Evolutionary conservation across 2,797 vertebrate species (phyloP), one percentile per base, ranked within the genome.

Genomic region (Oreonectes daqikongensis): DNA sequence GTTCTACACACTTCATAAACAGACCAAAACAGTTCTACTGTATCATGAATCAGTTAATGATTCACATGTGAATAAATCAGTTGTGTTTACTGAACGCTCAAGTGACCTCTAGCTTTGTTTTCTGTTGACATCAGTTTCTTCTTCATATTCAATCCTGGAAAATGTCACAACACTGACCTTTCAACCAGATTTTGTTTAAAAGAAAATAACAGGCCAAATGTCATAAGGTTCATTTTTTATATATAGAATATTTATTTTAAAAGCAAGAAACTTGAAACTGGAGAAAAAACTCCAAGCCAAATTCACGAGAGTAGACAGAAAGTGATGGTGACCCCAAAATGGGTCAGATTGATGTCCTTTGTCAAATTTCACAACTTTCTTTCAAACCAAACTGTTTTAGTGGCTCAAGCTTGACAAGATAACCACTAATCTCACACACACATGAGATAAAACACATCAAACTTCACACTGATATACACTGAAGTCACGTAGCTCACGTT

Each of bases 21-120:
- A 71, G 67, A 75, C 81, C 20, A 18, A 81, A 87, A 84, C 79
- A 75, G 38, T 22, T 76, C 76, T 66, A 69, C 22, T 76, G 52
- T 69, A 69, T 82, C 67, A 38, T 72, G 69, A 74, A 53, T 48
- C 69, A 18, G 15, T 20, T 44, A 42, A 22, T 57, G 50, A 50
- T 50, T 63, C 15, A 9, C 42, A 68, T 68, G 22, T 35, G n/a
- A 52, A 50, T n/a, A 17, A 32, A 22, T 53, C 64, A 46, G 3
- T 65, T 69, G 66, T 35, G 20, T 76, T 74, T 48, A 75, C 40
- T 42, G 24, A 64, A 24, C 1, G 26, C 26, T 38, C 2, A 0
- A 68, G 38, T 68, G 18, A 68, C 74, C 74, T 68, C 72, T 61
- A 57, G 14, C 76, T 71, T 32, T 1, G 38, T 55, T 65, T 46